These are phyloP conservation scores for Scopus umbretta DNA, from an alignment of 2,113 vertebrate genomes.

Conservation along the genomic window DNA sequence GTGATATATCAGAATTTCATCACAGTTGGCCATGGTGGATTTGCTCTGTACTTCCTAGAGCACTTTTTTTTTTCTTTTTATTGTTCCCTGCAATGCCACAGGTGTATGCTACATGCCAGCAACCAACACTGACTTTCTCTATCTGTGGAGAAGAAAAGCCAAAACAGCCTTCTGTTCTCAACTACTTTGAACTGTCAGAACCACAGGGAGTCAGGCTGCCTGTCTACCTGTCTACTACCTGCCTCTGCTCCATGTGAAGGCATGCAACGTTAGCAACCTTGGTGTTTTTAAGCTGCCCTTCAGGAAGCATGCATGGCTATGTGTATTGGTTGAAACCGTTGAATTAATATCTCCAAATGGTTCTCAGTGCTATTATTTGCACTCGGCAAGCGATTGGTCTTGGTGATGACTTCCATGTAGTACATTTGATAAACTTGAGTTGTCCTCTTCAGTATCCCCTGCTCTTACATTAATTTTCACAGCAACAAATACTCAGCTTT, in stretches of 20 bases:
- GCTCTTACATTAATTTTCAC: background rate
- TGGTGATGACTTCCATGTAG: background rate
- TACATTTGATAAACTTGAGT: background rate
- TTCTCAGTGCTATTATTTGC: background rate
- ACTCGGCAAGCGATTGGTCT: background rate
- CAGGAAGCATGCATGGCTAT: background rate
- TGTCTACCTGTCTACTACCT: no score
- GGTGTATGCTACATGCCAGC: background rate
- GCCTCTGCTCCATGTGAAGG: rapidly evolving
- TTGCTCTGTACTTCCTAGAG: background rate
- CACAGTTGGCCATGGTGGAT: background rate
- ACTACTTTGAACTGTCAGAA: background rate
- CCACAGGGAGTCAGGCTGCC: rapidly evolving
- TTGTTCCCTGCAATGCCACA: background rate
- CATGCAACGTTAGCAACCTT: rapidly evolving
- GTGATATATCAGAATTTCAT: conserved; percentile 22
- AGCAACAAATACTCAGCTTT: background rate
- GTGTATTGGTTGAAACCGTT: background rate
- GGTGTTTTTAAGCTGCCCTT: background rate
- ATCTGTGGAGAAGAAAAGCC: background rate
- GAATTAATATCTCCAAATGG: background rate
- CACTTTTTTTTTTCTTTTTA: background rate
- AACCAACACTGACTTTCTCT: background rate
- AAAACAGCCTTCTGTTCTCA: background rate
- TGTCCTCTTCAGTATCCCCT: background rate